Evolutionary conservation across 2,797 vertebrate genomes (phyloP).

Genomic region (Molossus molossus): DNA sequence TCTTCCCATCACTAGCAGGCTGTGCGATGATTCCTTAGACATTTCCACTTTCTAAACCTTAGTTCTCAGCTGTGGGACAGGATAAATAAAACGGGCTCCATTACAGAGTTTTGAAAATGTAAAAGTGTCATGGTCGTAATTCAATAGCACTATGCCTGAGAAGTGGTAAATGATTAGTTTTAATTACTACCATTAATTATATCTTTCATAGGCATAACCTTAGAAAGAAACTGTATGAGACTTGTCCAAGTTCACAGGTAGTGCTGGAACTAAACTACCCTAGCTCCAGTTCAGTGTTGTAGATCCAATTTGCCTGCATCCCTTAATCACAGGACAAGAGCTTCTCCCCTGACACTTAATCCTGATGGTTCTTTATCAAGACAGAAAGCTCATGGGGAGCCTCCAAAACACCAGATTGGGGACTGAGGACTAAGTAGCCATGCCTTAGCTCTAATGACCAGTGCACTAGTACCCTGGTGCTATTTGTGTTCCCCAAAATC

Average conservation of each 20-base stretch:
- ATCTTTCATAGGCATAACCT: neutral
- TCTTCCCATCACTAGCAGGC: neutral
- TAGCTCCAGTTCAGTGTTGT: neutral
- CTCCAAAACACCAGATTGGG: neutral
- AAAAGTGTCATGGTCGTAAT: neutral
- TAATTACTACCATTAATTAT: neutral
- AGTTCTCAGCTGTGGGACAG: neutral
- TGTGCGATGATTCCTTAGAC: neutral
- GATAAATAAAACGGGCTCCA: slow-evolving; percentile 4
- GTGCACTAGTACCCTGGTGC: too few species aligned
- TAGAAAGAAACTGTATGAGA: neutral
- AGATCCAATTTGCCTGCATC: neutral
- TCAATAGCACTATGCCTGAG: neutral
- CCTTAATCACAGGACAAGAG: neutral
- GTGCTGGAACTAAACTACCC: neutral
- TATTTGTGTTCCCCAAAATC: neutral
- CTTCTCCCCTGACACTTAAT: neutral
- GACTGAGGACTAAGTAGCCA: too few species aligned
- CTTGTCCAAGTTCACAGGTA: neutral
- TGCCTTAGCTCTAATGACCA: neutral
- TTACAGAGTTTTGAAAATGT: neutral
- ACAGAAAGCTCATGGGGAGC: neutral
- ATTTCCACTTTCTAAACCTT: neutral
- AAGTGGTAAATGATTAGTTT: neutral
- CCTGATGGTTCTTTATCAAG: neutral